Evolutionary conservation across 1,140 invertebrate species (phyloP).

Genomic region (Amyelois transitella): DNA sequence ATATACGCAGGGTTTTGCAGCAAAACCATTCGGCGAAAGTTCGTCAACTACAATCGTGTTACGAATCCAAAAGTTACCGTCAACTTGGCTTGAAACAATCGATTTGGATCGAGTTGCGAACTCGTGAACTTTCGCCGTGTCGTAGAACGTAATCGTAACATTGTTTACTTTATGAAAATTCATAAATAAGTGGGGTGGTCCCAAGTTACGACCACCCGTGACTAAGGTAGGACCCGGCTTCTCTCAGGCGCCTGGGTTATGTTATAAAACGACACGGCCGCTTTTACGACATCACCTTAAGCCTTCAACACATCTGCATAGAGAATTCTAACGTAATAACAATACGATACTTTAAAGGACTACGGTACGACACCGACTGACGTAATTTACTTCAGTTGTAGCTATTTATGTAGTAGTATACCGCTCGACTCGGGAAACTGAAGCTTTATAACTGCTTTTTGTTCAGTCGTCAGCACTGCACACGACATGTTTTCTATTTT

Average conservation of each 20-base stretch:
- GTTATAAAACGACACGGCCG: conserved; percentile 41
- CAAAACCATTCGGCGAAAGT: not conserved
- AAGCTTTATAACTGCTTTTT: too few relatives aligned
- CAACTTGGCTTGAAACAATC: not conserved
- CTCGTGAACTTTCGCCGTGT: conserved; percentile 6
- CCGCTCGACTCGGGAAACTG: too few relatives aligned
- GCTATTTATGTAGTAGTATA: too few relatives aligned
- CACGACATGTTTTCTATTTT: too few relatives aligned
- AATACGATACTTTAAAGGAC: conserved; percentile 31
- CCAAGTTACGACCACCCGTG: conserved; percentile 46
- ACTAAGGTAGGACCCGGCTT: conserved; percentile 23
- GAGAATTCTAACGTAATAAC: conserved; percentile 53
- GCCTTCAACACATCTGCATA: conserved; percentile 29
- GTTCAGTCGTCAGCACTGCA: too few relatives aligned
- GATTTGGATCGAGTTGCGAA: not conserved
- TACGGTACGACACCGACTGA: conserved; percentile 40
- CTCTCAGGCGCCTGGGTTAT: conserved; percentile 13
- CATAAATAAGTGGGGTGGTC: conserved; percentile 36
- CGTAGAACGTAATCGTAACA: conserved; percentile 10
- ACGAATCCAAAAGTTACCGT: not conserved
- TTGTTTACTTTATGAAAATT: conserved; percentile 47
- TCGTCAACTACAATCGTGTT: not conserved
- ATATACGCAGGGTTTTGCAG: too few relatives aligned
- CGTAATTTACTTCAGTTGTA: conserved; percentile 23
- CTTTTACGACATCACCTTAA: conserved; percentile 42